Conservation (phyloP, 2,888 invertebrate genomes). For the Drosophila putrida region DNA sequence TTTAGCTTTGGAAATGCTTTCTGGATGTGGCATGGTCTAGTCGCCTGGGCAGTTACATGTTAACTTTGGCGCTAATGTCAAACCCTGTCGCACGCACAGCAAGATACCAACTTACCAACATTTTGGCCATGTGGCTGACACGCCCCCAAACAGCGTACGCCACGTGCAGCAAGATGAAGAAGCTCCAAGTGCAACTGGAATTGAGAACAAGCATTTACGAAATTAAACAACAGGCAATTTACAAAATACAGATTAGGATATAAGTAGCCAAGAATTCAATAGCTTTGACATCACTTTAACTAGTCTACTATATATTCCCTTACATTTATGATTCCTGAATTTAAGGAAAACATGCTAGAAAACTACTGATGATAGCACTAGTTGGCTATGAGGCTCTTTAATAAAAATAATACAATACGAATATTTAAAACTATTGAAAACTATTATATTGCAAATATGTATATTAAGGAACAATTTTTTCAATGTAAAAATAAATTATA, state of each 20-base stretch:
- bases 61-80: conserved; percentile 69
- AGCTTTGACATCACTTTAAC: conserved; percentile 2
- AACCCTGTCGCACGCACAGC: conserved; percentile 71
- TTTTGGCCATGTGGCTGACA: conserved; percentile 26
- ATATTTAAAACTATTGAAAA: no score
- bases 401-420: no score
- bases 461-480: no score
- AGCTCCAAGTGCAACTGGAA: conserved; percentile 19
- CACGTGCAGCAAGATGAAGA: not conserved
- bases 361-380: no score
- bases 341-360: not conserved
- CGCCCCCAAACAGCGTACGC: conserved; percentile 10
- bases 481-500: no score
- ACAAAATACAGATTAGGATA: no score
- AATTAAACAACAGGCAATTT: conserved; percentile 45
- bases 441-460: no score
- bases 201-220: conserved; percentile 41
- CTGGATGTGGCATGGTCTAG: conserved; percentile 21
- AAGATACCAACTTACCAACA: conserved; percentile 21
- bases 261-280: not conserved
- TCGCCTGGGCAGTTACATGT: conserved; percentile 55
- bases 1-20: conserved; percentile 37
- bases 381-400: no score
- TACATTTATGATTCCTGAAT: not conserved
- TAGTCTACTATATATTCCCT: not conserved